Evolutionary conservation across 2,888 invertebrate species (phyloP).

Genomic region (Pyrrhia umbra): DNA sequence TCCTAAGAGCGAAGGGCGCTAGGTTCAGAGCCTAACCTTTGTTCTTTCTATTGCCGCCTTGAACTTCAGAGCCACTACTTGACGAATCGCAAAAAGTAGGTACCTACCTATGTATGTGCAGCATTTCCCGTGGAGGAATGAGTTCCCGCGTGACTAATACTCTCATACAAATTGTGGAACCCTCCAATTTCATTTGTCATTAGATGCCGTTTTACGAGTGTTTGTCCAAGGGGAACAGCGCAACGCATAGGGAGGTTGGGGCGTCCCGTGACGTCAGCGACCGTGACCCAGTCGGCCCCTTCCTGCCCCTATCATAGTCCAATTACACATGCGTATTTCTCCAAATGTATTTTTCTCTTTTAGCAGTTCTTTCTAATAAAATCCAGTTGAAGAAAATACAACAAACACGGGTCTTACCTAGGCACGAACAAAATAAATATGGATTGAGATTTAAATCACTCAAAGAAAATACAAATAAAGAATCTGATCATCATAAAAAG

Average conservation of each 20-base stretch:
- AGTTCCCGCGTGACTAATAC: not conserved
- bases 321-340: conserved; percentile 1
- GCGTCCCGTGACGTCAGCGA: conserved; percentile 66
- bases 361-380: not conserved
- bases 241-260: conserved; percentile 27
- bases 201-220: conserved; percentile 40
- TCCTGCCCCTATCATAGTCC: conserved; percentile 24
- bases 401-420: no score
- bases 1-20: no score
- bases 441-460: no score
- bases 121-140: not conserved
- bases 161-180: not conserved
- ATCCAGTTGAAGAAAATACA: not conserved
- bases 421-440: no score
- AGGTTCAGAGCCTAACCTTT: not conserved
- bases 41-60: not conserved
- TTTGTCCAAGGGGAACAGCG: conserved; percentile 30
- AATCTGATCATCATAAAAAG: no score
- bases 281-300: conserved; percentile 65
- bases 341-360: not conserved
- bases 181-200: conserved; percentile 26
- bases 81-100: not conserved
- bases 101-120: no score
- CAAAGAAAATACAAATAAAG: no score
- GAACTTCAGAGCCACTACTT: not conserved